Conservation (phyloP, 2,888 invertebrate species). For the Drosophila gaucha region DNA sequence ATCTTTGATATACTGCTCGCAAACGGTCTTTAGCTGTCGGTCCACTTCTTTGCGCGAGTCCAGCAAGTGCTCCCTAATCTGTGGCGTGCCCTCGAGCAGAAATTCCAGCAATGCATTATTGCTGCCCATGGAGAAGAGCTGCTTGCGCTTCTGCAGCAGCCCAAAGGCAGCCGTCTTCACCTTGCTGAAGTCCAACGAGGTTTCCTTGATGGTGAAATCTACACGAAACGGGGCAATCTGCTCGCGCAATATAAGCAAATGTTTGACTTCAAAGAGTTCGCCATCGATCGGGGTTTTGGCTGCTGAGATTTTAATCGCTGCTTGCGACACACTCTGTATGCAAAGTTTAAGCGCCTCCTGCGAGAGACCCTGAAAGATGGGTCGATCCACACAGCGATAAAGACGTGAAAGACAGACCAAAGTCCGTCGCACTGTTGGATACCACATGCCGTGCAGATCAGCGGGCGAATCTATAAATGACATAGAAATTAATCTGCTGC, state of each 20-base stretch:
- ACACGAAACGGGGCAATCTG: slow-evolving; percentile 99
- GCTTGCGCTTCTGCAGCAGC: slow-evolving; percentile 90
- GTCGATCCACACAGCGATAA: slow-evolving; percentile 94
- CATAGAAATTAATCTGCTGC: not conserved
- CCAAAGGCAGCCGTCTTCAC: slow-evolving; percentile 94
- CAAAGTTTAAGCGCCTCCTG: slow-evolving; percentile 97
- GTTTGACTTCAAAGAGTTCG: slow-evolving; percentile 98
- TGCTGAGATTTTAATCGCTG: slow-evolving; percentile 91
- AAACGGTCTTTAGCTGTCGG: slow-evolving; percentile 93
- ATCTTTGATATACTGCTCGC: slow-evolving; percentile 94
- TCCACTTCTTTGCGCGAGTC: slow-evolving; percentile 99
- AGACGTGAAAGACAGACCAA: slow-evolving; percentile 97
- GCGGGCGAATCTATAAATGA: slow-evolving; percentile 90
- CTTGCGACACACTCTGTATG: slow-evolving; percentile 94
- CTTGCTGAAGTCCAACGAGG: slow-evolving; percentile 96
- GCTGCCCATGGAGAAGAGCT: slow-evolving; percentile 93
- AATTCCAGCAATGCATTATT: slow-evolving; percentile 98
- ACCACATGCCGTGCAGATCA: slow-evolving; percentile 99
- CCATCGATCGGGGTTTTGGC: slow-evolving; percentile 95
- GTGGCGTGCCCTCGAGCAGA: slow-evolving; percentile 95
- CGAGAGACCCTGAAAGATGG: slow-evolving; percentile 98
- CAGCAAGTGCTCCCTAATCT: slow-evolving; percentile 95
- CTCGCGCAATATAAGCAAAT: slow-evolving; percentile 97
- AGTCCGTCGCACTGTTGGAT: slow-evolving; percentile 97
- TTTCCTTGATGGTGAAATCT: slow-evolving; percentile 96